A percentile compares a stretch with the other conserved stretches of the same genome.
These are phyloP conservation scores for Enteromius unitaeniatus DNA, from an alignment of 2,797 vertebrate genomes.

Conservation along the genomic window DNA sequence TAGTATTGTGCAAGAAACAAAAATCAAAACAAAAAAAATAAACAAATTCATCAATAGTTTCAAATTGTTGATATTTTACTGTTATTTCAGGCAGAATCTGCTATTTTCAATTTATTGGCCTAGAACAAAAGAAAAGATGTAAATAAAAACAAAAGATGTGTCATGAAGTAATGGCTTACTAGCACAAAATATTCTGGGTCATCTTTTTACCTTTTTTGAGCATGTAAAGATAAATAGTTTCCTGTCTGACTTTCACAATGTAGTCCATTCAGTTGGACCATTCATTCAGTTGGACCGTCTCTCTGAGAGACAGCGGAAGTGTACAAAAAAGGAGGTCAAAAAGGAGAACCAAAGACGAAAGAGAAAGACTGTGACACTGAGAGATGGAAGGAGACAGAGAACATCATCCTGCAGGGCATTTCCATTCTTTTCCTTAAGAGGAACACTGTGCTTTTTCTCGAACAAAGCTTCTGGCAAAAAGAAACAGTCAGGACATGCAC, in stretches of 20 bases:
- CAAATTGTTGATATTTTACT: neutral
- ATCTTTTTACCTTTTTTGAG: slow-evolving; percentile 39
- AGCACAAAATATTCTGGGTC: slow-evolving; percentile 2
- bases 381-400: slow-evolving; percentile 22
- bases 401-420: slow-evolving; percentile 52
- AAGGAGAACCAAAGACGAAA: slow-evolving; percentile 19
- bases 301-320: neutral
- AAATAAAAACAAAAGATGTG: neutral
- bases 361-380: slow-evolving; percentile 55
- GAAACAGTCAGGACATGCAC: slow-evolving; percentile 45
- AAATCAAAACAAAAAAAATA: too few species aligned
- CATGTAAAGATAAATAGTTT: slow-evolving; percentile 25
- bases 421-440: slow-evolving; percentile 39
- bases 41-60: neutral
- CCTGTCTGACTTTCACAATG: slow-evolving; percentile 29
- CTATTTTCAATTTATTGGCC: neutral
- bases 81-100: neutral
- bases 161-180: slow-evolving; percentile 14
- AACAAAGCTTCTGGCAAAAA: slow-evolving; percentile 50
- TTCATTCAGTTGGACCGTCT: slow-evolving; percentile 5
- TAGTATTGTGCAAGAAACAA: neutral
- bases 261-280: neutral
- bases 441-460: slow-evolving; percentile 43
- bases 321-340: slow-evolving; percentile 29
- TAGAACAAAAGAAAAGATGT: neutral